phyloP scores from a whole-genome alignment of 92 coral and sea anemone genomes.

The Siderastrea siderea region DNA sequence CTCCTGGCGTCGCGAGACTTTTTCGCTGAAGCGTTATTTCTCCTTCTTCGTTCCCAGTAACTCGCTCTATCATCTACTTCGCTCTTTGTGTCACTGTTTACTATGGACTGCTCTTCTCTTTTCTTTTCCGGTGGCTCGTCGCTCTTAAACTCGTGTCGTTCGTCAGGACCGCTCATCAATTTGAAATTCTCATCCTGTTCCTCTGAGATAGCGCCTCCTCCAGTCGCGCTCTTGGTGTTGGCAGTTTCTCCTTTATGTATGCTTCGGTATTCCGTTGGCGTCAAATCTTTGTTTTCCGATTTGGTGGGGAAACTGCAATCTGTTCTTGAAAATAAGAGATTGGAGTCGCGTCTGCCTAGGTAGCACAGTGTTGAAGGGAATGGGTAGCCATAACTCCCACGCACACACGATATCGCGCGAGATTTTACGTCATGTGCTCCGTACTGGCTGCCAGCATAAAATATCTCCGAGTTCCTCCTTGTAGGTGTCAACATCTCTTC shows the following conservation, averaged over 20 bases:
- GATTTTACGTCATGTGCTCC: neutral
- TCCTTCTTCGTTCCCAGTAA: constrained; percentile 67
- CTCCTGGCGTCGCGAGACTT: constrained; percentile 72
- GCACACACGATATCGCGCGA: neutral
- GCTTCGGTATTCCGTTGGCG: neutral
- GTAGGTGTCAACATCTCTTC: neutral
- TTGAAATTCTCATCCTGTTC: neutral
- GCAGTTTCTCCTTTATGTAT: neutral
- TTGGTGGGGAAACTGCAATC: neutral
- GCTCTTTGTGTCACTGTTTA: neutral
- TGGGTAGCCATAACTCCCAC: neutral
- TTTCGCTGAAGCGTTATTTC: constrained; percentile 74
- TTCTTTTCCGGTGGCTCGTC: neutral
- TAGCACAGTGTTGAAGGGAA: neutral
- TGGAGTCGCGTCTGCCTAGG: neutral
- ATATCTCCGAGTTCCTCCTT: too few relatives aligned
- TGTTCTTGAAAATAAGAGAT: neutral
- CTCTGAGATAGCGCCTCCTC: neutral
- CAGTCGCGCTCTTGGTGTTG: neutral
- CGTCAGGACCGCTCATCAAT: neutral
- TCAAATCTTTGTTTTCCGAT: neutral
- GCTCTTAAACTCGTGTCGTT: constrained; percentile 3
- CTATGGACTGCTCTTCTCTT: neutral
- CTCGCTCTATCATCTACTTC: neutral
- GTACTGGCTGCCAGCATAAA: neutral